Base-by-base conservation (phyloP, 30 jellyfish, hydroid and myxozoan species). In the Phacellophora camtschatica region DNA sequence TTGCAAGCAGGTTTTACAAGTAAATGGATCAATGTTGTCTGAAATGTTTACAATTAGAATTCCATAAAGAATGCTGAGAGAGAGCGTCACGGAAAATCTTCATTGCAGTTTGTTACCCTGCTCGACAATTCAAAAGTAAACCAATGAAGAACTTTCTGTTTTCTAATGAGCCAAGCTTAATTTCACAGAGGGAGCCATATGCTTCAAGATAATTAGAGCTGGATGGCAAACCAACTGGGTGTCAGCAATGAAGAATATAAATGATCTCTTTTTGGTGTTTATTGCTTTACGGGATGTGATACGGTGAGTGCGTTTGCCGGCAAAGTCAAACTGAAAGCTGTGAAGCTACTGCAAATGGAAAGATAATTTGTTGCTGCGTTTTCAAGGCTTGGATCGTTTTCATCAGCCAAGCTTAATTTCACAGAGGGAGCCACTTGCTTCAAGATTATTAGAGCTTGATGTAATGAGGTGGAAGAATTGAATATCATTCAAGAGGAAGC, bases 401-500 rank as follows among this genome's bases (percentile, higher is more conserved):
- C n/a, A n/a, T n/a, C n/a, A n/a, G n/a, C n/a, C n/a, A n/a, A 62
- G 20, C 61, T 62, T 10, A 8, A 41, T 41, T 10, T 41, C 55
- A 41, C 55, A 41, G 55, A 41, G 55, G 55, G 16, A 41, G 55
- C 55, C 55, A 41, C 13, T 16, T 41, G 55, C 55, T 41, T 41
- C 55, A 41, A 41, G 55, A 16, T 41, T 16, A 41, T 16, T 41
- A 41, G 55, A 41, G 55, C 55, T 41, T 8, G 55, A 41, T 41
- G 55, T 16, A 10, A 41, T 59, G 74, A 59, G 19, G 9, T 59
- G 16, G 74, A 59, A 59, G 74, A 59, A 30, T 30, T 59, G 74
- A 45, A 59, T 59, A 10, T 22, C 50, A 59, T 30, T 34, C 86
- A 72, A 36, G 86, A 72, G 36, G 79, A 72, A 55, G 80, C 81